Evolutionary conservation across 1,140 invertebrate species (phyloP), one percentile per base, ranked within the genome.

Genomic region (Drosophila pseudoananassae): DNA sequence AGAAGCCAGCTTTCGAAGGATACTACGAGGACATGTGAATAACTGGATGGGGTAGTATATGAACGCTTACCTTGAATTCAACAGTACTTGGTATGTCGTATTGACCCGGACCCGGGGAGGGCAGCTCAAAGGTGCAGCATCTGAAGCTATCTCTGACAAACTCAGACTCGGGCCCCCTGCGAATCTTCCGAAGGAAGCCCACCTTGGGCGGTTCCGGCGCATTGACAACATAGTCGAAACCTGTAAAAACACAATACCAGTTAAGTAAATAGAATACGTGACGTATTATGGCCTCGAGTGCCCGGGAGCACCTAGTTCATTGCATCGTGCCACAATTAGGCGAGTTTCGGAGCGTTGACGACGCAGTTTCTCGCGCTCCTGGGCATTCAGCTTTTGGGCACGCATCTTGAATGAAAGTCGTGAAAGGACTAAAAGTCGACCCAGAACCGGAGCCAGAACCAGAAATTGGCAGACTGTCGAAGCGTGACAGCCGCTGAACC

Each of bases 191-290:
- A 10, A 88, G 76, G 40, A 91, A 91, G 2, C 73, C 83, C 5
- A 90, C 73, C n/a, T 73, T 87, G 3, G 85, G 77, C 46, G 60
- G 33, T 15, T 55, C 63, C 6, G 70, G 74, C 7, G 85, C 85
- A 75, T 90, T 91, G 25, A 91, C 83, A 23, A 91, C 77, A 90
- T 91, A 91, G 6, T 81, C 69, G 27, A 91, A 91, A n/a, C 80
- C 90, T 91, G 57, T 4, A 46, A 46, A 4, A 10, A 46, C 15
- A 46, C 1, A 70, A 74, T 15, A 43, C 40, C 5, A 8, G 40
- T 17, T 43, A 17, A 43, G 33, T 43, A 43, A 43, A 43, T 43
- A 43, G n/a, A 38, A 38, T 4, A 31, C 8, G 9, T 29, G 1
- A 3, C 2, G 9, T 14, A 50, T 72, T 43, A 58, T 9, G 0